Evolutionary conservation across 1,140 invertebrate genomes (phyloP), one percentile per base, ranked within the genome.

Genomic region (Bacillus rossius): DNA sequence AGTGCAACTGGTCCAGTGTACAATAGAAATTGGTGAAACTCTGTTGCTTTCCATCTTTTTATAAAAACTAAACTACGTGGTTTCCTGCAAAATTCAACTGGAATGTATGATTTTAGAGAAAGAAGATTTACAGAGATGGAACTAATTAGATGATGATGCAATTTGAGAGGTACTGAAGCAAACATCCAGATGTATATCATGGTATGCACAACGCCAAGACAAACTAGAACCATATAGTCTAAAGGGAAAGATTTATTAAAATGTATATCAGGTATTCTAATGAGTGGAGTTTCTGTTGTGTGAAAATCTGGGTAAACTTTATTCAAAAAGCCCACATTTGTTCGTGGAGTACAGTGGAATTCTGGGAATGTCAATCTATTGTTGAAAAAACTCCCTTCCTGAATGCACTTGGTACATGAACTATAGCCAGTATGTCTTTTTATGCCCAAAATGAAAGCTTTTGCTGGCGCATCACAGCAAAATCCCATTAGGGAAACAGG

Each of bases 41-140:
- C 69, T 14, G 70, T 69, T 1, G 69, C 69, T 64, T 73, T 73
- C 66, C 66, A 74, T 10, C 59, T 45, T n/a, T 58, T 55, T 22
- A 62, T 54, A 41, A 62, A 57, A 16, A 55, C 51, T 29, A 72
- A 59, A 23, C n/a, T 8, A 50, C 65, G 42, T 20, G 65, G 65
- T 61, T 64, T 66, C 57, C 69, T 64, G 34, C 58, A 34, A 57
- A 69, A 66, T 61, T 72, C 68, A 17, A 14, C 43, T 25, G 67
- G 66, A 49, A 66, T 63, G 57, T 55, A 47, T 16, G 17, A 34
- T 10, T 4, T 34, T 10, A 34, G 10, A 7, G 29, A 34, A 4
- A 34, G 29, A 34, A 34, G 29, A 7, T 34, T 34, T 34, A 10
- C 4, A 7, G 29, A 34, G 29, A 34, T 34, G 10, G 29, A 4